Evolutionary conservation across 2,797 vertebrate species (phyloP).

Genomic region (Vespertilio murinus): DNA sequence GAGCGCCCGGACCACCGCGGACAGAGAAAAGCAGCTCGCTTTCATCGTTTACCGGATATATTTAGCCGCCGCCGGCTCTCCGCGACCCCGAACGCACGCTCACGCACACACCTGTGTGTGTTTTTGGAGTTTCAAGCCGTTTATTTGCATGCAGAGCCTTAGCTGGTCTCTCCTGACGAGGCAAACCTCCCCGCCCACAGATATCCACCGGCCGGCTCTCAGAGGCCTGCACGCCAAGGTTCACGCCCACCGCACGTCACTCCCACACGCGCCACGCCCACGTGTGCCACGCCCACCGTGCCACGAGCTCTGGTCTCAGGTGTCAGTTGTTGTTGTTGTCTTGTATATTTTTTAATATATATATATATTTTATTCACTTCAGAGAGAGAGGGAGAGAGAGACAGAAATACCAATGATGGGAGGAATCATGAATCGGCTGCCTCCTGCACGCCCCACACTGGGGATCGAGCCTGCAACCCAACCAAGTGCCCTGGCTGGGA

Average conservation of each 20-base stretch:
- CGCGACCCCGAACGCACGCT: not conserved
- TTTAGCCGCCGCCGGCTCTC: too few species aligned
- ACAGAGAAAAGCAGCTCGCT: not conserved
- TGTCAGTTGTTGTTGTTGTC: not conserved
- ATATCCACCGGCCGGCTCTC: fast-evolving
- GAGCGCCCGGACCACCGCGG: fast-evolving
- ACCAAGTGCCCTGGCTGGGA: too few species aligned
- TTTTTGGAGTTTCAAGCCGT: not conserved
- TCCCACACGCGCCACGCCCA: too few species aligned
- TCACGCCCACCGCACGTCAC: not conserved
- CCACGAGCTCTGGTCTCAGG: not conserved
- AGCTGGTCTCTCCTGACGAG: too few species aligned
- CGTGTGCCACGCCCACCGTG: not conserved
- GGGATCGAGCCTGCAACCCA: too few species aligned
- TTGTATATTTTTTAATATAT: not conserved
- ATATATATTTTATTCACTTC: not conserved
- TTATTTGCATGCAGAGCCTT: not conserved
- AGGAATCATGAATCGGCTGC: too few species aligned
- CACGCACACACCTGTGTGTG: fast-evolving
- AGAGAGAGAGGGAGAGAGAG: not conserved
- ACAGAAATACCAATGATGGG: too few species aligned
- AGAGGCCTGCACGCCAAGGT: not conserved
- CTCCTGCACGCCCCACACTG: too few species aligned
- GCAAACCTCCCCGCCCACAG: not conserved
- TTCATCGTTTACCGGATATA: fast-evolving